Conservation (phyloP, 2,113 vertebrate genomes). For the Amazona guildingii region DNA sequence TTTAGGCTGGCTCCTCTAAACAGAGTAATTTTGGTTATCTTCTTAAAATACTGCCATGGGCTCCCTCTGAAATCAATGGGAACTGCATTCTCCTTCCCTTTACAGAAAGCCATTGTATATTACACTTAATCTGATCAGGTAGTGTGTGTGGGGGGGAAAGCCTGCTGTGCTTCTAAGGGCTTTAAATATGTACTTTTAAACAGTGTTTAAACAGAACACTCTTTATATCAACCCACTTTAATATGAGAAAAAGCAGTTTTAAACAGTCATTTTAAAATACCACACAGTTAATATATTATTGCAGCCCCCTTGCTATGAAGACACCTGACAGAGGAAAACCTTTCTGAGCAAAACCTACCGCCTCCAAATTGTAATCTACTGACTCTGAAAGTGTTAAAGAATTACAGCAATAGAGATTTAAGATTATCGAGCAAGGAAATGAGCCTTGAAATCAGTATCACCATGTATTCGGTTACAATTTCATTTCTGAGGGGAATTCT, state of each 20-base stretch:
- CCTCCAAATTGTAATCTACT: conserved; percentile 47
- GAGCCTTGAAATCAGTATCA: conserved; percentile 52
- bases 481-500: conserved; percentile 38
- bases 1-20: conserved; percentile 62
- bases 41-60: conserved; percentile 39
- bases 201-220: conserved; percentile 38
- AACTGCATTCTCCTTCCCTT: conserved; percentile 58
- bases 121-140: conserved; percentile 69
- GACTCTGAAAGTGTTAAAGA: conserved; percentile 65
- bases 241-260: conserved; percentile 53
- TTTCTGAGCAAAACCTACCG: conserved; percentile 5
- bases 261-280: conserved; percentile 63
- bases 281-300: conserved; percentile 48
- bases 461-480: conserved; percentile 55
- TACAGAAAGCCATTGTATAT: conserved; percentile 39
- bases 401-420: conserved; percentile 49
- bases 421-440: conserved; percentile 50
- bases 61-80: conserved; percentile 63
- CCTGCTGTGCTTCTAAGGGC: conserved; percentile 35
- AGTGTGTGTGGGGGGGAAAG: neutral
- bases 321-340: conserved; percentile 39
- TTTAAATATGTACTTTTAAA: conserved; percentile 67
- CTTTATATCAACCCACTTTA: conserved; percentile 60
- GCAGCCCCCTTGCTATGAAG: neutral
- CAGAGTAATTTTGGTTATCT: conserved; percentile 69